These are phyloP conservation scores for Caranx melampygus DNA, from an alignment of 2,113 vertebrate genomes.

Conservation along the genomic window DNA sequence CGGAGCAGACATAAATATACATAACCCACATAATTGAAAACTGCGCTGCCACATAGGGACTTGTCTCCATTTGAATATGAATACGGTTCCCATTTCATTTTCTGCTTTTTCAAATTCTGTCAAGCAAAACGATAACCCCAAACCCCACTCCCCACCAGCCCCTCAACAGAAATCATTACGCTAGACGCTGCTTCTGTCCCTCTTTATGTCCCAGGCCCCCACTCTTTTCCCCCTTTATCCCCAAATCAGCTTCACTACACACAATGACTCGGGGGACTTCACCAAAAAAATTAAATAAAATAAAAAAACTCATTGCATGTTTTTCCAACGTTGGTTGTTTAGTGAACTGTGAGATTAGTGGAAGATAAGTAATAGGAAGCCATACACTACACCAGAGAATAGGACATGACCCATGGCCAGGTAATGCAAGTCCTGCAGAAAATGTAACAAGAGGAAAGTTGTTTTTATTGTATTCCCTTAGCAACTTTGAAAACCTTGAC, in stretches of 20 bases:
- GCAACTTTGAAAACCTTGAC: no score
- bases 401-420: neutral
- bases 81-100: conserved; percentile 64
- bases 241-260: conserved; percentile 38
- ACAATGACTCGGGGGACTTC: conserved; percentile 21
- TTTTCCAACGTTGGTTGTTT: conserved; percentile 1
- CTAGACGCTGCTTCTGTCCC: conserved; percentile 21
- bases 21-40: conserved; percentile 70
- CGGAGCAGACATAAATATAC: conserved; percentile 58
- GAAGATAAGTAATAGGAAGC: neutral
- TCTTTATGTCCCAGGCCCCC: conserved; percentile 27
- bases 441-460: neutral
- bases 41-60: conserved; percentile 29
- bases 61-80: conserved; percentile 72
- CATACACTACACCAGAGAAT: neutral
- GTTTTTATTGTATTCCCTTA: no score
- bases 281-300: neutral
- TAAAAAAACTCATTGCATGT: neutral
- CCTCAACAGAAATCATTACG: conserved; percentile 50
- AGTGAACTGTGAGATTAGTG: no score
- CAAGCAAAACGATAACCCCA: conserved; percentile 59
- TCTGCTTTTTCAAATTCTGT: conserved; percentile 59
- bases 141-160: conserved; percentile 11
- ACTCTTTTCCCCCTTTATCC: conserved; percentile 5
- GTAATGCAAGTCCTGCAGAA: neutral